Base-by-base conservation (phyloP, 2,888 invertebrate species). In the Lasioglossum oenotherae region DNA sequence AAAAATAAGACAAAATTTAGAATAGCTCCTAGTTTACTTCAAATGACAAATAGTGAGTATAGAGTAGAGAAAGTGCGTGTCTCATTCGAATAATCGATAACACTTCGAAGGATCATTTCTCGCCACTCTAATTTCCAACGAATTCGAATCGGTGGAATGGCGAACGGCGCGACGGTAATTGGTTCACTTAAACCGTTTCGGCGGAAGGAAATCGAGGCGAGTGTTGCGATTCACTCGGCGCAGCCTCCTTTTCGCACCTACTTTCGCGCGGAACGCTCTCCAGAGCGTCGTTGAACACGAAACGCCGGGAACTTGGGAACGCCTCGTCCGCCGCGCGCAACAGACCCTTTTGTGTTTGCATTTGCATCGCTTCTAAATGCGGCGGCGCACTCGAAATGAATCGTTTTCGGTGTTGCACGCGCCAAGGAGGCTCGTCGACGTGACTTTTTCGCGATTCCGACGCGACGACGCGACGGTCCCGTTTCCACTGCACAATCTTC, bases 331-430 rank as follows among this genome's bases (percentile, higher is more conserved):
- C n/a, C 19, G 76, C 74, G 74, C 49, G 78, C 77, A 77, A 78
- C 85, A 84, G 78, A 78, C 57, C 74, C 78, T 81, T 85, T 85
- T 76, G 81, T 81, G 78, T 81, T 86, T 78, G 81, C 81, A 73
- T 81, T 86, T 74, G 75, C 81, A 85, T 85, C 74, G 81, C 73
- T 44, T 75, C 72, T 78, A 81, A 86, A 86, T 86, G 75, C 81
- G 81, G 73, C 75, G 38, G 80, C 74, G 75, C 75, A 86, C 86
- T 86, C 86, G 86, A 81, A 86, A 86, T 81, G 77, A 78, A 81
- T 78, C 72, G 80, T 78, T 86, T 85, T 81, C 81, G 86, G 81
- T 23, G 67, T 67, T 67, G 35, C 78, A 81, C 81, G 85, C 86
- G 78, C 44, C 78, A 57, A 74, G 75, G 31, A 82, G 78, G 49